Evolutionary conservation across 2,888 invertebrate species (phyloP).

Genomic region (Caenorhabditis zanzibari): DNA sequence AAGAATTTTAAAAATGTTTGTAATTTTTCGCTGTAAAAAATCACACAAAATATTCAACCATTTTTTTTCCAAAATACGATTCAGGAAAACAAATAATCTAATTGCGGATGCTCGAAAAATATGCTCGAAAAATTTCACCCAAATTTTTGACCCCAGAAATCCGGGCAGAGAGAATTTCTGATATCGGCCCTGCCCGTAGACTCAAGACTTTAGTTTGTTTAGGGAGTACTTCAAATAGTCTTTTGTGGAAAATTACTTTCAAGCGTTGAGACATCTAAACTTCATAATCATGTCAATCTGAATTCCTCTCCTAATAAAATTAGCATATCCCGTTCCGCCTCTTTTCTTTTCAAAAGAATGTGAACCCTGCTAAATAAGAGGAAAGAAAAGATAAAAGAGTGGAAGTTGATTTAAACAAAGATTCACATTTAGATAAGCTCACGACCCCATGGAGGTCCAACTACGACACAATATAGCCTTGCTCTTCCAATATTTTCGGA

Average conservation of each 20-base stretch:
- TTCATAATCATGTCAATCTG: conserved; percentile 4
- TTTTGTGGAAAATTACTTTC: neutral
- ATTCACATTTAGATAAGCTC: conserved; percentile 55
- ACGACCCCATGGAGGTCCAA: conserved; percentile 21
- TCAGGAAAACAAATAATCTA: no score
- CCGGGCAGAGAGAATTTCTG: no score
- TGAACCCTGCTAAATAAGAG: conserved; percentile 26
- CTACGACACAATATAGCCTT: neutral
- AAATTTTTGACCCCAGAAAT: no score
- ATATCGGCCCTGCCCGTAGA: no score
- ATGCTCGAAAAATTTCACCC: no score
- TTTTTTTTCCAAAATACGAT: no score
- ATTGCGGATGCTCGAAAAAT: no score
- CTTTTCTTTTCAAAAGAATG: conserved; percentile 9
- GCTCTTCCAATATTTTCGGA: neutral
- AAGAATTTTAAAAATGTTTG: no score
- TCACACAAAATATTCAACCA: no score
- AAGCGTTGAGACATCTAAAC: no score
- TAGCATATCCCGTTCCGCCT: neutral
- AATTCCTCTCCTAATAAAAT: conserved; percentile 2
- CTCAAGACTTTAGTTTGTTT: no score
- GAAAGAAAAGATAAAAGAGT: conserved; percentile 27
- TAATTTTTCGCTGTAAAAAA: no score
- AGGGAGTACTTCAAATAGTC: neutral
- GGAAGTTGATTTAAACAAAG: conserved; percentile 41